phyloP scores from a whole-genome alignment of 2,113 vertebrate genomes.

The Geococcyx californianus region DNA sequence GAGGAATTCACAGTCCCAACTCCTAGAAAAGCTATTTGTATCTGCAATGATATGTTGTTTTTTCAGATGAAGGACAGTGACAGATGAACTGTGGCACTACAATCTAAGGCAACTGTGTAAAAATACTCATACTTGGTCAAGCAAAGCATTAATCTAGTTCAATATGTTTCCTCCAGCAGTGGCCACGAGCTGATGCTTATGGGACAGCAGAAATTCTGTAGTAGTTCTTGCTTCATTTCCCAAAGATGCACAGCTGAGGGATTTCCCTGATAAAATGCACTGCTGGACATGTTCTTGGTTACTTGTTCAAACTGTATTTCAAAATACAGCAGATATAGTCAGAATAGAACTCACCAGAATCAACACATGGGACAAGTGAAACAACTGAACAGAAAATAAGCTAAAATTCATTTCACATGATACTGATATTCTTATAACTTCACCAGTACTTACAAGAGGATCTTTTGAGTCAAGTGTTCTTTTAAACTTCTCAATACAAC shows the following conservation, averaged over 20 bases:
- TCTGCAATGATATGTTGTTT: rapidly evolving
- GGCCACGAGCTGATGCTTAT: neutral
- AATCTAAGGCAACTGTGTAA: neutral
- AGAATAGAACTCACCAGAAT: neutral
- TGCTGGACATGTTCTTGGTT: neutral
- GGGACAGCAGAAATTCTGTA: neutral
- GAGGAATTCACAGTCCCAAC: neutral
- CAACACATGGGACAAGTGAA: neutral
- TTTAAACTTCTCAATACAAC: conserved; percentile 84
- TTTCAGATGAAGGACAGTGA: neutral
- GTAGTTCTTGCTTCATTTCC: neutral
- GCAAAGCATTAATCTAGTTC: neutral
- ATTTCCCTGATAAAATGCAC: neutral
- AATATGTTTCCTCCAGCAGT: neutral
- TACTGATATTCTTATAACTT: neutral
- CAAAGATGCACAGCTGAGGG: neutral
- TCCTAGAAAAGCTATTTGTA: neutral
- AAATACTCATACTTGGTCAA: neutral
- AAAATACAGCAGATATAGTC: neutral
- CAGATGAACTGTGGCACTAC: neutral
- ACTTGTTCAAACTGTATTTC: neutral
- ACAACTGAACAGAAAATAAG: neutral
- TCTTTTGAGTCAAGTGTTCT: conserved; percentile 83
- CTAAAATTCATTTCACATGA: neutral
- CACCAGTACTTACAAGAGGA: conserved; percentile 77